Percentiles rank a stretch among this genome's conserved stretches.
Conservation (phyloP, 2,797 vertebrate genomes). For the Oreochromis grahami region DNA sequence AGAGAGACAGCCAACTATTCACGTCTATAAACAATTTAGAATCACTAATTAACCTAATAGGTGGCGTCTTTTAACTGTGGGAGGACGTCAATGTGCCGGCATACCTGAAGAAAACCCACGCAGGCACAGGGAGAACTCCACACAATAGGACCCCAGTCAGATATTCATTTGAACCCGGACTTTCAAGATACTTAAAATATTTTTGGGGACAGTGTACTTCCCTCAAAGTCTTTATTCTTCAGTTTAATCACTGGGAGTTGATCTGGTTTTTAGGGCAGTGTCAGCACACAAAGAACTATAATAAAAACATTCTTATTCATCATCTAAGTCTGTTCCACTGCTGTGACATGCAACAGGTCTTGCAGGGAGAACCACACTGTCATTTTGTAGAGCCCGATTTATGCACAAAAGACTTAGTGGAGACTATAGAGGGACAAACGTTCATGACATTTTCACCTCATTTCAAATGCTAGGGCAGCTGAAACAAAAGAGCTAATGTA, state of each 20-base stretch:
- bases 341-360: background rate
- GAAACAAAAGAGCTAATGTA: constrained; percentile 34
- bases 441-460: background rate
- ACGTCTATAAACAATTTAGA: background rate
- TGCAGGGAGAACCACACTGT: background rate
- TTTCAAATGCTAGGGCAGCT: constrained; percentile 11
- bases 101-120: background rate
- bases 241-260: background rate
- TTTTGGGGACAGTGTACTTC: no score
- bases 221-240: background rate
- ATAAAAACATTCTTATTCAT: background rate
- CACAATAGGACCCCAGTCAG: background rate
- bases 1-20: background rate
- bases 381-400: background rate
- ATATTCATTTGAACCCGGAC: background rate
- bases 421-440: background rate
- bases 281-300: background rate
- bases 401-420: background rate
- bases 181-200: no score
- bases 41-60: background rate
- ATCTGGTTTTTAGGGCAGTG: background rate
- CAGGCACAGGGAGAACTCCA: background rate
- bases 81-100: background rate
- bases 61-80: background rate
- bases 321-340: background rate